phyloP scores from a whole-genome alignment of 2,888 invertebrate species.

The Cosmopolites sordidus region DNA sequence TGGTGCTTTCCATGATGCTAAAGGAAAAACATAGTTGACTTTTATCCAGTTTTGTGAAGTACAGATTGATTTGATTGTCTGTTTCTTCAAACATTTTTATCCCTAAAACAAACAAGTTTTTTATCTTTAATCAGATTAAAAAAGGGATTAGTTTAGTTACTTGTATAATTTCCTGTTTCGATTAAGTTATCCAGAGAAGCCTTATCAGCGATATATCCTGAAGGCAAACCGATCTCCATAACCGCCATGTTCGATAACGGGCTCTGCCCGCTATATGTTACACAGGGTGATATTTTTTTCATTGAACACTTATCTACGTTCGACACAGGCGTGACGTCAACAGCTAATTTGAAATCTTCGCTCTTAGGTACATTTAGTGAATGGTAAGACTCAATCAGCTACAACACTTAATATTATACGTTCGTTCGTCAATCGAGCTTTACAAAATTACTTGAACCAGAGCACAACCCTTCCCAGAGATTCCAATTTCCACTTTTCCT shows the following conservation, averaged over 20 bases:
- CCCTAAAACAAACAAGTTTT: slow-evolving; percentile 39
- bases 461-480: slow-evolving; percentile 55
- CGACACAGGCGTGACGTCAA: slow-evolving; percentile 47
- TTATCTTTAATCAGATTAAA: background rate
- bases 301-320: slow-evolving; percentile 50
- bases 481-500: slow-evolving; percentile 48
- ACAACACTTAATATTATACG: no score
- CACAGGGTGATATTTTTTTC: slow-evolving; percentile 45
- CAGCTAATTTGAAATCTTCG: slow-evolving; percentile 53
- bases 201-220: slow-evolving; percentile 60
- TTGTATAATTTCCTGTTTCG: slow-evolving; percentile 35
- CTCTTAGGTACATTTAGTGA: slow-evolving; percentile 48
- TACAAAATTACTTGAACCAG: slow-evolving; percentile 51
- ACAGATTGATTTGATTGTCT: slow-evolving; percentile 50
- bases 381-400: slow-evolving; percentile 54
- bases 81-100: slow-evolving; percentile 54
- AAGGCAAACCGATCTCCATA: slow-evolving; percentile 59
- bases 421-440: no score
- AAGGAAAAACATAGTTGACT: slow-evolving; percentile 51
- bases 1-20: slow-evolving; percentile 48
- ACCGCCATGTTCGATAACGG: slow-evolving; percentile 59
- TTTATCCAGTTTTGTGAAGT: slow-evolving; percentile 52
- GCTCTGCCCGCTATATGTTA: slow-evolving; percentile 45
- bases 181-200: slow-evolving; percentile 55
- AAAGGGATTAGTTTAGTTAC: slow-evolving; percentile 15